Evolutionary conservation across 1,140 invertebrate species (phyloP), one percentile per base, ranked within the genome.

Genomic region (Camponotus pennsylvanicus): DNA sequence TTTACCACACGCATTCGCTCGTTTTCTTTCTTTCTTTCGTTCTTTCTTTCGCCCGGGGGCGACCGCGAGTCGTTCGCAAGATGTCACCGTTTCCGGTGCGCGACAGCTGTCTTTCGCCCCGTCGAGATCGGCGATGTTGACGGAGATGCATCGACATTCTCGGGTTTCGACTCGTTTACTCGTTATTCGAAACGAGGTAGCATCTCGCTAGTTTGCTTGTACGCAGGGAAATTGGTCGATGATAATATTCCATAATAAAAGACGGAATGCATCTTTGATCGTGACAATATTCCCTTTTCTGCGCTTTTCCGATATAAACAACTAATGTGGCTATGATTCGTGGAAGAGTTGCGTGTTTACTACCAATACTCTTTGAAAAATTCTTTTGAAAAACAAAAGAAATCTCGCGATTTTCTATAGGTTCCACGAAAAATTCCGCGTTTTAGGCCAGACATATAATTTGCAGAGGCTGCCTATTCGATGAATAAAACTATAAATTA

Each of bases 71-170:
- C 87, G 85, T 90, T 91, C 83, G 87, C 90, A 91, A 91, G 89
- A 91, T 91, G 90, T 88, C 89, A 88, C 73, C 82, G 71, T 91
- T 91, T 91, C 89, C 89, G 89, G 55, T 64, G 84, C 55, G 69
- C 82, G 87, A 91, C 90, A 91, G 90, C 87, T 91, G 90, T 85
- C 85, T 76, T 78, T 86, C 86, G 89, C 27, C 37, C 77, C 70
- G 85, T 76, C 85, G 49, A 59, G 78, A 86, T 78, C 59, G 70
- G 84, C 64, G 76, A 77, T 66, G 21, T 80, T 82, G 76, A 88
- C 76, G 87, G 86, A 87, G 88, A 85, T 73, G 75, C 76, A 89
- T 89, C 85, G 57, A 21, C 67, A 70, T 82, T 71, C 88, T 52
- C 69, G 59, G n/a, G 64, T 49, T 77, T 75, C 40, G 40, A 15